Base-by-base conservation (phyloP, 2,113 vertebrate species). In the Genyomyrus donnyi region DNA sequence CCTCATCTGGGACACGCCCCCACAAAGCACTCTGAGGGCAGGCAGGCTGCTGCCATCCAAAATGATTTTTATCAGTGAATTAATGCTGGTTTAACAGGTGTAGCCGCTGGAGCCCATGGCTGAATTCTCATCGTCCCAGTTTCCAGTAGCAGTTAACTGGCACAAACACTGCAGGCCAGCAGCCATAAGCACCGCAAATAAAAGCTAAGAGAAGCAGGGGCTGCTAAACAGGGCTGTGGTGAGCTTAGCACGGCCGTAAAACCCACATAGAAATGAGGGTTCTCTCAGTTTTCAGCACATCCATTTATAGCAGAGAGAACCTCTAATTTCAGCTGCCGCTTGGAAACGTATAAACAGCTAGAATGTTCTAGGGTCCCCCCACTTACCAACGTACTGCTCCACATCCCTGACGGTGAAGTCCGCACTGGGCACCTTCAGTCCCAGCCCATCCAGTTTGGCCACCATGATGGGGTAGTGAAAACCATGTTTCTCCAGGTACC, bases 351-450 rank as follows among this genome's bases (percentile, higher is more conserved):
- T 1, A 46, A 45, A 24, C 39, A 83, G 35, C 35, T 13, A 13
- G 19, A 45, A 39, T 45, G 24, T 80, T 80, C 27, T 27, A 3
- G 3, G 39, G 2, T 21, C 0, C 21, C 21, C 1, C 9, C 87
- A 19, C 98, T 97, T 97, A 99, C 98, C 98, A 89, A 99, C 98
- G 90, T 98, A 98, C 90, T 95, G 97, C 95, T 99, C 97, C 95
- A 99, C 98, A 91, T 99, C 97, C 93, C 93, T 95, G 92, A 98
- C 97, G 0, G 98, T 98, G 93, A 99, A 99, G 9, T 96, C 95
- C 9, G 96, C 94, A 0, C 96, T 93, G 7, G 98, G 98, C 50
- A 99, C 97, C 92, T 96, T 96, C 91, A 99, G 97, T 42, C 98
- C 98, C 80, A 99, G 95, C 39, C 96, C 98, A 85, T 99, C 98